Evolutionary conservation across 2,797 vertebrate species (phyloP).

Genomic region (Calcarius lapponicus): DNA sequence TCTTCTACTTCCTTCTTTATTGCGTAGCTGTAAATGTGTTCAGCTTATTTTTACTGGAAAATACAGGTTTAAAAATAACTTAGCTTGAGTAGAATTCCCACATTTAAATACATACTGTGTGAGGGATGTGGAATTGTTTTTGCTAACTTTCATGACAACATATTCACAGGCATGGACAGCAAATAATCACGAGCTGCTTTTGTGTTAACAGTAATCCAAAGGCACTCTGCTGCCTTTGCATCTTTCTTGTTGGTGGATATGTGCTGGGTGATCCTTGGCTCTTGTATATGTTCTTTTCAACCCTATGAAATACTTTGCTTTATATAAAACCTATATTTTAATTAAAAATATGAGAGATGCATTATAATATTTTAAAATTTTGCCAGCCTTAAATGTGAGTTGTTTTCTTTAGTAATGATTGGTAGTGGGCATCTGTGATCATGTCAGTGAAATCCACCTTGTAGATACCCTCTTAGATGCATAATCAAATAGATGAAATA

Average conservation of each 20-base stretch:
- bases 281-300: neutral
- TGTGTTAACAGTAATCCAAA: neutral
- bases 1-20: neutral
- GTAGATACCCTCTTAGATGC: neutral
- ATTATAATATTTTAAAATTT: neutral
- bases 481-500: neutral
- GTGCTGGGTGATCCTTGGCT: neutral
- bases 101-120: neutral
- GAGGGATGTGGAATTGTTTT: neutral
- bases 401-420: neutral
- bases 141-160: neutral
- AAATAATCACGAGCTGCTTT: neutral
- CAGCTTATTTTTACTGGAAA: neutral
- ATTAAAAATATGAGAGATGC: neutral
- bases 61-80: neutral
- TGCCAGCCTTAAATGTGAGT: neutral
- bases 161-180: neutral
- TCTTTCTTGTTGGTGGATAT: neutral
- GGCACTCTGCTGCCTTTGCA: accelerated
- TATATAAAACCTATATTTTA: neutral
- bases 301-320: neutral
- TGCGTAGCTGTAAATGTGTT: neutral
- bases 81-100: neutral
- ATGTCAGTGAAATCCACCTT: neutral
- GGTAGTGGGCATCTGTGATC: neutral